A percentile compares a stretch with the other conserved stretches of the same genome.
Conservation (phyloP, 2,797 vertebrate genomes). For the Champsocephalus esox region DNA sequence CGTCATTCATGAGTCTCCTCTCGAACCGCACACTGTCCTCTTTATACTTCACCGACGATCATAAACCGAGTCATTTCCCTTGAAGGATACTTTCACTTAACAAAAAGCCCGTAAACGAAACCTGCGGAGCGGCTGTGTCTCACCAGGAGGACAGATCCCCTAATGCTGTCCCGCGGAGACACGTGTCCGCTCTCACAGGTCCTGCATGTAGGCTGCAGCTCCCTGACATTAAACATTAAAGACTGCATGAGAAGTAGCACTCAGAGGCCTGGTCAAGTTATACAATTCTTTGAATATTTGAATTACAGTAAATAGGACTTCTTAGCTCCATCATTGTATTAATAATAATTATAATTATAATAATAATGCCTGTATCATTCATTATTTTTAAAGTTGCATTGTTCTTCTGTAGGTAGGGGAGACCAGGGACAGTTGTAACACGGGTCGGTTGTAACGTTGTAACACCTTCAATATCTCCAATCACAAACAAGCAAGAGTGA, state of each 20-base stretch:
- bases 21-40: neutral
- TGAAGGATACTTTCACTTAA: neutral
- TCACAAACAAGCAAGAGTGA: no score
- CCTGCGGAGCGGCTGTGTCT: neutral
- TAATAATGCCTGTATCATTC: no score
- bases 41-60: neutral
- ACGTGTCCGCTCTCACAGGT: neutral
- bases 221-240: neutral
- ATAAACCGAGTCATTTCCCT: neutral
- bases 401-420: no score
- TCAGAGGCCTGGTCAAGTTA: neutral
- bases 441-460: no score
- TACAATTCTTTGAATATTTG: neutral
- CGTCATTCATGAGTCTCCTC: neutral
- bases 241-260: neutral
- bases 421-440: no score
- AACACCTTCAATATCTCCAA: no score
- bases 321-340: neutral
- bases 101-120: neutral
- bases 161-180: neutral
- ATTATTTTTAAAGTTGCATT: neutral
- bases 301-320: neutral
- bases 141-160: conserved; percentile 15
- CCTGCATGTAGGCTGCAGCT: neutral
- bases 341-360: neutral